phyloP scores from a whole-genome alignment of 2,113 vertebrate genomes.

The Echinops telfairi region DNA sequence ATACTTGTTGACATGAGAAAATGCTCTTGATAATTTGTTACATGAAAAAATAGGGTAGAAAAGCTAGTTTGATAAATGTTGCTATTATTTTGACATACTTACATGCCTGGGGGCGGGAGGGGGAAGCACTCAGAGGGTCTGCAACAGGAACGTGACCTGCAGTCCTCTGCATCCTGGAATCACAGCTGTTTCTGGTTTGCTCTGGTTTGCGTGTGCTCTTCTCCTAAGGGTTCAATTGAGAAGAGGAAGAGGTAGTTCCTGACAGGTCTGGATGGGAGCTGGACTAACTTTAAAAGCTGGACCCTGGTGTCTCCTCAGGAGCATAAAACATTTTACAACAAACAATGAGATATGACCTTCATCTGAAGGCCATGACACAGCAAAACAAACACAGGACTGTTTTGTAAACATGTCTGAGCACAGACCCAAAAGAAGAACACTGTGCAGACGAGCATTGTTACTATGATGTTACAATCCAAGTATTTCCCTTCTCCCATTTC shows the following conservation, averaged over 20 bases:
- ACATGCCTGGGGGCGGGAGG: slow-evolving; percentile 1
- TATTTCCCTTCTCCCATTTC: neutral
- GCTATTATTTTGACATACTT: slow-evolving; percentile 35
- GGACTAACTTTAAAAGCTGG: neutral
- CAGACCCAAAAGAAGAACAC: slow-evolving; percentile 61
- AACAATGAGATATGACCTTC: neutral
- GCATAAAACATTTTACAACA: slow-evolving; percentile 19
- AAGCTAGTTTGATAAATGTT: slow-evolving; percentile 32
- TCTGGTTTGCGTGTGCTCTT: neutral
- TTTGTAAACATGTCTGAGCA: slow-evolving; percentile 52
- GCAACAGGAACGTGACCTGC: slow-evolving; percentile 7
- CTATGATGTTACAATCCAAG: neutral
- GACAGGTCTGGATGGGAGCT: neutral
- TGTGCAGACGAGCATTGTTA: neutral
- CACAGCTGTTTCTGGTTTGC: neutral
- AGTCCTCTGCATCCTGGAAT: neutral
- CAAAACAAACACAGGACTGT: slow-evolving; percentile 27
- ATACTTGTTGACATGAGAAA: slow-evolving; percentile 45
- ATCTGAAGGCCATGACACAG: neutral
- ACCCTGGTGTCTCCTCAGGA: neutral
- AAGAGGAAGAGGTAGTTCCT: neutral
- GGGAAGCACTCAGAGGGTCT: neutral
- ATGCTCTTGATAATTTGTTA: slow-evolving; percentile 32
- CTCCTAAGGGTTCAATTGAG: slow-evolving; percentile 3
- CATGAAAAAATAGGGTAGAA: slow-evolving; percentile 24